Evolutionary conservation across 2,797 vertebrate species (phyloP).

Genomic region (Danio tinwini): DNA sequence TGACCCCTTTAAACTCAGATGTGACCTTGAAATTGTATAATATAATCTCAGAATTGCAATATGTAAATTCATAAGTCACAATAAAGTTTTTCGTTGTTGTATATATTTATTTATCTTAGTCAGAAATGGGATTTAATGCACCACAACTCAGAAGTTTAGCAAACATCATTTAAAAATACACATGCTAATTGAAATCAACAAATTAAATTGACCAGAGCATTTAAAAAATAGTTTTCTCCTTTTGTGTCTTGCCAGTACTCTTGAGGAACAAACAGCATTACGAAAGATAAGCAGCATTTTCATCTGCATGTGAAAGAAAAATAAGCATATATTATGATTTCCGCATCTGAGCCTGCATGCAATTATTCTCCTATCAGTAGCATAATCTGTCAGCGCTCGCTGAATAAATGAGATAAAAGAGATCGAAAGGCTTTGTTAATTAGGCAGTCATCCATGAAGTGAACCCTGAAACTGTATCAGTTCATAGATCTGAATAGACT

Average conservation of each 20-base stretch:
- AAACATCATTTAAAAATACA: too few relatives aligned
- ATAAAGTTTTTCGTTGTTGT: too few relatives aligned
- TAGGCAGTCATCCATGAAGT: background rate
- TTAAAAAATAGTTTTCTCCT: too few relatives aligned
- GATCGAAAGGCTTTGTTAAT: slow-evolving; percentile 22
- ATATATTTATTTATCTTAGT: too few relatives aligned
- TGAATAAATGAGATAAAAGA: slow-evolving; percentile 9
- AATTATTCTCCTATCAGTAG: background rate
- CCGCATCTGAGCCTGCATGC: slow-evolving; percentile 14
- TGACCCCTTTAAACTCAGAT: too few relatives aligned
- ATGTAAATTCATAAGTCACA: too few relatives aligned
- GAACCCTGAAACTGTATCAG: background rate
- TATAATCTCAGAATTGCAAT: too few relatives aligned
- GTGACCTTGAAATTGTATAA: too few relatives aligned
- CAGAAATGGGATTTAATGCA: too few relatives aligned
- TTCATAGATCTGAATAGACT: background rate
- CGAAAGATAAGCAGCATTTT: slow-evolving; percentile 1
- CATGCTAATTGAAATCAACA: too few relatives aligned
- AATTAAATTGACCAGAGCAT: too few relatives aligned
- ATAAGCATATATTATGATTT: background rate
- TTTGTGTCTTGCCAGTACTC: background rate
- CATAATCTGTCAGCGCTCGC: background rate
- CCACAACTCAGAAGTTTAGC: too few relatives aligned
- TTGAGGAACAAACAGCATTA: background rate
- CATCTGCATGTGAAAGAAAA: slow-evolving; percentile 13